A percentile compares a stretch with the other conserved stretches of the same genome.
Evolutionary conservation across 2,888 invertebrate species (phyloP).

Genomic region (Pardosa pseudoannulata): DNA sequence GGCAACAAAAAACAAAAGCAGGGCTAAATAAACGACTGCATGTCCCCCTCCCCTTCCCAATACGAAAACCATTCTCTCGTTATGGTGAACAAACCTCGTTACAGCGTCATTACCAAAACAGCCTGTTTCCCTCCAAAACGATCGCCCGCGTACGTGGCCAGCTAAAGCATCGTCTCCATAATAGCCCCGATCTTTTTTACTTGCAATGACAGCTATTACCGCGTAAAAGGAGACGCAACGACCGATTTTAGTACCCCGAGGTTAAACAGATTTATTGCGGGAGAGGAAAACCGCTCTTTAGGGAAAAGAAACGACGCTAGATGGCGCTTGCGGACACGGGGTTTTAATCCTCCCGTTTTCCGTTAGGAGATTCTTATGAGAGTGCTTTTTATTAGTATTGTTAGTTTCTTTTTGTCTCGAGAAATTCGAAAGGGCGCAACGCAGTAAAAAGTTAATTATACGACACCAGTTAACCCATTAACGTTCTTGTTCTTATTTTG

Average conservation of each 20-base stretch:
- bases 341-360: background rate
- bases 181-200: constrained; percentile 62
- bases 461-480: no score
- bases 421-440: background rate
- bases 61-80: constrained; percentile 44
- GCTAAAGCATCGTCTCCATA: constrained; percentile 36
- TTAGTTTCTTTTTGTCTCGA: background rate
- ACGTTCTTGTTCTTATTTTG: no score
- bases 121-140: constrained; percentile 44
- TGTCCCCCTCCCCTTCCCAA: background rate
- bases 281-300: background rate
- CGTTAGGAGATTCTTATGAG: no score
- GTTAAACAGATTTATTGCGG: constrained; percentile 61
- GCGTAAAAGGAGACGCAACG: constrained; percentile 26
- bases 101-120: constrained; percentile 64
- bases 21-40: background rate
- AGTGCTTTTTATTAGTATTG: no score
- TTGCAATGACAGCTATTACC: constrained; percentile 56
- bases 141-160: constrained; percentile 41
- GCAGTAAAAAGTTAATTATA: background rate
- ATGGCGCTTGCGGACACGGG: background rate
- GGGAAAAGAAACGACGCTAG: background rate
- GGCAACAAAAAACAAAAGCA: background rate
- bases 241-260: constrained; percentile 24
- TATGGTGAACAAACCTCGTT: constrained; percentile 65